These are phyloP conservation scores for Polyergus mexicanus DNA, from an alignment of 1,140 invertebrate genomes.

Conservation along the genomic window DNA sequence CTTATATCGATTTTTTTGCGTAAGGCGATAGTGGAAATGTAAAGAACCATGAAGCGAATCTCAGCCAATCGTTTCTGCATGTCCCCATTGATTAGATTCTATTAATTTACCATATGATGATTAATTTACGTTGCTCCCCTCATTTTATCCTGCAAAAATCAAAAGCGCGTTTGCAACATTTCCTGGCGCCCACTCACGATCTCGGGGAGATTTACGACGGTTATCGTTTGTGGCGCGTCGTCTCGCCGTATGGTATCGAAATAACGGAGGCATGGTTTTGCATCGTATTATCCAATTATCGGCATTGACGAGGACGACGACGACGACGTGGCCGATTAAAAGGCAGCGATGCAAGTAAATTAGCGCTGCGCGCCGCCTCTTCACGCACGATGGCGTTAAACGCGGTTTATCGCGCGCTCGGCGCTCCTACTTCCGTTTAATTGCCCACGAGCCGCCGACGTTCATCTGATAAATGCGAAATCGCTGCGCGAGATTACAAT, in stretches of 20 bases:
- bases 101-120: constrained; percentile 14
- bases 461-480: constrained; percentile 64
- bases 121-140: constrained; percentile 12
- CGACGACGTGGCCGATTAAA: constrained; percentile 46
- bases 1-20: neutral
- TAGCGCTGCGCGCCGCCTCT: constrained; percentile 47
- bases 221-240: constrained; percentile 20
- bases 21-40: too few relatives aligned
- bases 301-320: constrained; percentile 15
- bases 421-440: constrained; percentile 58
- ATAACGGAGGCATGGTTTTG: constrained; percentile 38
- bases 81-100: constrained; percentile 30
- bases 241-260: constrained; percentile 31
- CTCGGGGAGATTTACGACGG: constrained; percentile 42
- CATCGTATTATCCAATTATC: constrained; percentile 57
- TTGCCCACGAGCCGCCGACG: constrained; percentile 53
- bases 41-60: constrained; percentile 7
- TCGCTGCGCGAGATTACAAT: constrained; percentile 63
- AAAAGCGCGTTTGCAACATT: constrained; percentile 33
- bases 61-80: neutral
- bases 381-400: constrained; percentile 46
- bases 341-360: constrained; percentile 58
- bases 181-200: constrained; percentile 27
- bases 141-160: neutral
- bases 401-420: constrained; percentile 56